These are phyloP conservation scores for Mactromeris polynyma DNA, from an alignment of 2,888 invertebrate genomes.

Conservation along the genomic window DNA sequence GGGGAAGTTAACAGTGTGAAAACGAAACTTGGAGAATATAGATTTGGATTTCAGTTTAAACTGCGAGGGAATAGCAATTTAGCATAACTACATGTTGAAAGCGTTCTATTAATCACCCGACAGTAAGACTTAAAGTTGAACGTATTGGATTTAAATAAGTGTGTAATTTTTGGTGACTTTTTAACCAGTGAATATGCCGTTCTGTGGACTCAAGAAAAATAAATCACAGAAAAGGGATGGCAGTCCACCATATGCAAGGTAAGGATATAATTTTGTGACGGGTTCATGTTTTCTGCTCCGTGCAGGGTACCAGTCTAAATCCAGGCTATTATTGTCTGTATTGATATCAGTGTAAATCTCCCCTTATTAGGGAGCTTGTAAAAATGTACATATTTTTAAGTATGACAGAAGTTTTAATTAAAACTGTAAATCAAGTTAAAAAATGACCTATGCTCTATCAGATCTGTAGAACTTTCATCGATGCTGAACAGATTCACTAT, in stretches of 20 bases:
- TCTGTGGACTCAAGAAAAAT: constrained; percentile 35
- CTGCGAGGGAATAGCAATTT: neutral
- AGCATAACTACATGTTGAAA: neutral
- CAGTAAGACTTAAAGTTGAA: neutral
- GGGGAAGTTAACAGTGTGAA: neutral
- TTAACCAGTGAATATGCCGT: constrained; percentile 24
- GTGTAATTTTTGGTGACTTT: neutral
- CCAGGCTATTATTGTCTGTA: too few relatives aligned
- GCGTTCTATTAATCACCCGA: neutral
- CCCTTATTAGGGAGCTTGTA: too few relatives aligned
- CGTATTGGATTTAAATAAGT: neutral
- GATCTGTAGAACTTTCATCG: too few relatives aligned
- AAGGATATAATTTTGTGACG: neutral
- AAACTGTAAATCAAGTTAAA: too few relatives aligned
- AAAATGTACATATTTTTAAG: too few relatives aligned
- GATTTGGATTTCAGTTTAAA: neutral
- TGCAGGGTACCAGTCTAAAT: too few relatives aligned
- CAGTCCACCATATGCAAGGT: constrained; percentile 44
- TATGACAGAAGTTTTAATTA: too few relatives aligned
- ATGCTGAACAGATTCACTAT: too few relatives aligned
- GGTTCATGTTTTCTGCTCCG: too few relatives aligned
- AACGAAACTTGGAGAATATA: constrained; percentile 23
- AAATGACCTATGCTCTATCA: too few relatives aligned
- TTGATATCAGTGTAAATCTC: too few relatives aligned
- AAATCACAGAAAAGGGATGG: constrained; percentile 42